phyloP scores from a whole-genome alignment of 2,113 vertebrate genomes.

The Podocnemis expansa region DNA sequence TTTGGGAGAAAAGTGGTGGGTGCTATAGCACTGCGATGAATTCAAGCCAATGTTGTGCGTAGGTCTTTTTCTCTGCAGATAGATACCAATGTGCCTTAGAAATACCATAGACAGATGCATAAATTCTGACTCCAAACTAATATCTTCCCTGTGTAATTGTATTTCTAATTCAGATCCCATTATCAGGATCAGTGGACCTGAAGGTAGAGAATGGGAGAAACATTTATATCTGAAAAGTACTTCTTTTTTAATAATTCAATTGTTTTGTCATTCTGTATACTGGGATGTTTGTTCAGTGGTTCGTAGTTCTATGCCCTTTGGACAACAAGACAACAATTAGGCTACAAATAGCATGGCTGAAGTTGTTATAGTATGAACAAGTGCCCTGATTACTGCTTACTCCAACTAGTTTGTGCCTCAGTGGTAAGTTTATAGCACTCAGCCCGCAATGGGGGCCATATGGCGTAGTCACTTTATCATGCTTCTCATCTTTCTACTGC shows the following conservation, averaged over 20 bases:
- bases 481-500: no score
- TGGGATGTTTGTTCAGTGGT: background rate
- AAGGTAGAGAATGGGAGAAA: background rate
- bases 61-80: background rate
- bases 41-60: background rate
- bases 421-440: no score
- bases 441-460: no score
- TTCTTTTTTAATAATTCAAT: background rate
- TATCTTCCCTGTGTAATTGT: no score
- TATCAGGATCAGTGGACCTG: background rate
- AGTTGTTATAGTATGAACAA: background rate
- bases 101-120: no score
- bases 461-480: no score
- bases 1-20: background rate
- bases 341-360: background rate
- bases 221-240: background rate
- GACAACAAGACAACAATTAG: background rate
- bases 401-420: no score
- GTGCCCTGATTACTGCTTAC: no score
- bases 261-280: background rate
- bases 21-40: background rate
- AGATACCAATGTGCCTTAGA: background rate
- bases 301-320: background rate
- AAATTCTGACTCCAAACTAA: no score
- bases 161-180: background rate